Evolutionary conservation across 30 jellyfish, hydroid and myxozoan species (phyloP), one percentile per base, ranked within the genome.

Genomic region (Pelagia noctiluca): DNA sequence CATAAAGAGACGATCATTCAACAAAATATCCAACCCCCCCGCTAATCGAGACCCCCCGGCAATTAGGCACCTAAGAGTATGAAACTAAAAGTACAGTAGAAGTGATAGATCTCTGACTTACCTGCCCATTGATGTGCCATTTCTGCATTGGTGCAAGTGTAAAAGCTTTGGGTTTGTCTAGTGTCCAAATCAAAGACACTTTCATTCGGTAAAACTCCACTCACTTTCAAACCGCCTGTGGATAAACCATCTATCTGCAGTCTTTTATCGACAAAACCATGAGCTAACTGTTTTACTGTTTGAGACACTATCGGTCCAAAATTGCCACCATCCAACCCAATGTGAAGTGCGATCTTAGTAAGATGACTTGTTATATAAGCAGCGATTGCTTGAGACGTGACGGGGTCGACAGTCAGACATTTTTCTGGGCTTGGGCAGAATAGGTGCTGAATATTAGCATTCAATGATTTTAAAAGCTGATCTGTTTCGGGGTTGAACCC

Each of bases 231-330:
- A 12, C 97, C 97, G 33, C 65, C 61, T 13, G 93, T 87, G 26
- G 24, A 89, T n/a, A 54, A 0, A 0, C 30, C 35, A 18, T 93
- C 94, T 19, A 80, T 42, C 60, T 74, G 62, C 35, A 87, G 60
- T 1, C 71, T 62, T 54, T 60, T 73, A 53, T 80, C 83, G 0
- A 28, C 21, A 82, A 26, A 89, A 24, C 97, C 97, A 19, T 61
- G 75, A 1, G 89, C 63, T 2, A 89, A 25, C 35, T 80, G 86
- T 33, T 74, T 75, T n/a, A 76, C 89, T 0, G 87, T 71, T 7
- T 87, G 89, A 25, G 93, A 71, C 52, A 85, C 75, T 50, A 89
- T 50, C 29, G 88, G 80, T 5, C 94, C 97, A 64, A 53, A 89
- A 46, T 81, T 86, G 34, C 46, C 25, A 23, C 63, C 11, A 24